Base-by-base conservation (phyloP, 2,113 vertebrate species). In the Furnarius figulus region DNA sequence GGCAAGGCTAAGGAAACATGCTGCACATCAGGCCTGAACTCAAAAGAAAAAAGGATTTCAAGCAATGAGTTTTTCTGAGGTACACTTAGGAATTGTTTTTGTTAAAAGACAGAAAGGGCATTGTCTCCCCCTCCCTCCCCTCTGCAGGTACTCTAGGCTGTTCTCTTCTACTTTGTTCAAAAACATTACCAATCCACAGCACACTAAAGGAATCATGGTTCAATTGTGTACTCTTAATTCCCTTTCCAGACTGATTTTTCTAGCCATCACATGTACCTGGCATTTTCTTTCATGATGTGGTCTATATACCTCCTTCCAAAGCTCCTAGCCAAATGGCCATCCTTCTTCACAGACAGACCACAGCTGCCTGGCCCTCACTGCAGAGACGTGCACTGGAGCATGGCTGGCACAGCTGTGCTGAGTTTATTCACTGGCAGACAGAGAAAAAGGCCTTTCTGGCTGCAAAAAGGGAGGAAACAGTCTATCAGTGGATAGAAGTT, bases 191-290 rank as follows among this genome's bases (percentile, higher is more conserved):
- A 49, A 56, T 61, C 44, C 27, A 30, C 56, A 90, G 31, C 8
- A 3, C 44, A 75, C 67, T 96, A 90, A 91, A 91, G 30, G 63
- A 83, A 67, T 80, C 82, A 78, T 89, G 95, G 87, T 96, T 90
- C 90, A 10, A 8, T 59, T 82, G 47, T 67, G 55, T 80, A 79
- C 37, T 79, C 33, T 58, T 87, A 79, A 89, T 90, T 88, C 56
- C 63, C 47, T 94, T 90, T 92, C 85, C 88, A 96, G 93, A 68
- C 42, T 75, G 75, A 86, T 95, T 95, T 96, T 90, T 87, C 76
- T 61, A 90, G 50, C 47, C 35, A 68, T 61, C 65, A 67, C 73
- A 61, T 84, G 44, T 68, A 35, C 72, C 52, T 86, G 72, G 63
- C 27, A 61, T 88, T 93, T 93, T 95, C 73, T 35, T 91, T 42